Percentiles rank a stretch among this genome's conserved stretches.
Conservation (phyloP, 2,113 vertebrate genomes). For the Poeciliopsis occidentalis region DNA sequence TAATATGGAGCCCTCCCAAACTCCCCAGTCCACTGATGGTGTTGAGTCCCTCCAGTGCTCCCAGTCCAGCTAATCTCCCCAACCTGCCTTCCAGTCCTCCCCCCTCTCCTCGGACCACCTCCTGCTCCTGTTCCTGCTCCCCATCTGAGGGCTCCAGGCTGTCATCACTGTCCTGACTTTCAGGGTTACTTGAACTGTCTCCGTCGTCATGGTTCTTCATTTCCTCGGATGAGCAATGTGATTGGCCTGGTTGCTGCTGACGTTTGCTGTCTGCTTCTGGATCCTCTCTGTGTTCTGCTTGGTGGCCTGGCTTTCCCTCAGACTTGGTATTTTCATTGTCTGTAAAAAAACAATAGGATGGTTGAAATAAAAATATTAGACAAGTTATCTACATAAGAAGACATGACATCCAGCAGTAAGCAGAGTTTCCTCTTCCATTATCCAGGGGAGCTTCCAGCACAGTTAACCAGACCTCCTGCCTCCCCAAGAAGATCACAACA, state of each 20-base stretch:
- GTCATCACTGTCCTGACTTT: slow-evolving; percentile 97
- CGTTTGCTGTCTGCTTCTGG: slow-evolving; percentile 89
- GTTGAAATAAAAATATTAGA: background rate
- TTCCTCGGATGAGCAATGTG: slow-evolving; percentile 84
- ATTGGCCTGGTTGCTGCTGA: slow-evolving; percentile 77
- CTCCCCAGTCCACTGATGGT: slow-evolving; percentile 81
- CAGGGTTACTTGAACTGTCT: slow-evolving; percentile 94
- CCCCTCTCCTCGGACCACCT: slow-evolving; percentile 50
- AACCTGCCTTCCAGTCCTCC: slow-evolving; percentile 46
- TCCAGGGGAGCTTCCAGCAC: too few species aligned
- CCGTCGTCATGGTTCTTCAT: slow-evolving; percentile 93
- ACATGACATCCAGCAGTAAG: background rate
- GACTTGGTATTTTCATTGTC: slow-evolving; percentile 95
- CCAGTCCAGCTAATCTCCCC: slow-evolving; percentile 47
- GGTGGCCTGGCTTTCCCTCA: slow-evolving; percentile 88
- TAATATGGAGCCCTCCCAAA: slow-evolving; percentile 94
- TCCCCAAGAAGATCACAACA: too few species aligned
- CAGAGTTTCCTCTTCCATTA: background rate
- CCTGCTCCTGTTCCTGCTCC: slow-evolving; percentile 84
- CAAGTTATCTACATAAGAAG: background rate
- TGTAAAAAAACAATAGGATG: slow-evolving; percentile 47
- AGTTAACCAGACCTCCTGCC: too few species aligned
- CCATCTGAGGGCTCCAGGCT: slow-evolving; percentile 93
- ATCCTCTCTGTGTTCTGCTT: slow-evolving; percentile 92
- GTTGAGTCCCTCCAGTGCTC: slow-evolving; percentile 82